Base-by-base conservation (phyloP, 92 coral and sea anemone genomes). In the Palythoa grandis region DNA sequence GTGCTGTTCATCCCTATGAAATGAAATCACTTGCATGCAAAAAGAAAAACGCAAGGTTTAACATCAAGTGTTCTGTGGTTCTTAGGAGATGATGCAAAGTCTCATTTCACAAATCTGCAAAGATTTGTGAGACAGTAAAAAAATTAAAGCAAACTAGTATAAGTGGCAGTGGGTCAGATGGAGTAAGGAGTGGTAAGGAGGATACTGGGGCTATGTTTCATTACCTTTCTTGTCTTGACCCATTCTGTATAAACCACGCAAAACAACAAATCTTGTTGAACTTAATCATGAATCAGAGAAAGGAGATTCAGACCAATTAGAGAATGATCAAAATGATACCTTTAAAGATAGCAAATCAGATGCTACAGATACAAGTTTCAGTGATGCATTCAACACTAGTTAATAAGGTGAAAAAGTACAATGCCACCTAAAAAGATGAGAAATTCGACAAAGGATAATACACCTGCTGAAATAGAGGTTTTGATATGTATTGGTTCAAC, bases 161-260 rank as follows among this genome's bases (percentile, higher is more conserved):
- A 14, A 87, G 91, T 90, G 95, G 91, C 13, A 83, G 70, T 87
- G 88, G 94, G 15, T 16, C 89, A 20, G 92, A 91, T 22, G 89
- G 76, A 74, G 90, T 93, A 47, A 14, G 77, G 43, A 84, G 77
- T 53, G 96, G 39, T 19, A 88, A 89, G 72, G 90, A 88, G 52
- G 90, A 91, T 50, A 78, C 66, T 47, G 74, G 69, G 11, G 93
- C 90, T 72, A 85, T 87, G 79, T 93, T 83, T 77, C 73, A 25
- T 17, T 93, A 47, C 70, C 86, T 90, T 80, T n/a, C 84, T 25
- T 92, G 93, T 93, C 84, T 90, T 37, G 93, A 90, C 75, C 88
- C 87, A 70, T 92, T 74, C 60, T n/a, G n/a, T 82, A 87, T 69
- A 82, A 87, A 82, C 93, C 93, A 52, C 76, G 93, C 11, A 91